phyloP scores from a whole-genome alignment of 2,888 invertebrate genomes.

The Rhagium mordax region DNA sequence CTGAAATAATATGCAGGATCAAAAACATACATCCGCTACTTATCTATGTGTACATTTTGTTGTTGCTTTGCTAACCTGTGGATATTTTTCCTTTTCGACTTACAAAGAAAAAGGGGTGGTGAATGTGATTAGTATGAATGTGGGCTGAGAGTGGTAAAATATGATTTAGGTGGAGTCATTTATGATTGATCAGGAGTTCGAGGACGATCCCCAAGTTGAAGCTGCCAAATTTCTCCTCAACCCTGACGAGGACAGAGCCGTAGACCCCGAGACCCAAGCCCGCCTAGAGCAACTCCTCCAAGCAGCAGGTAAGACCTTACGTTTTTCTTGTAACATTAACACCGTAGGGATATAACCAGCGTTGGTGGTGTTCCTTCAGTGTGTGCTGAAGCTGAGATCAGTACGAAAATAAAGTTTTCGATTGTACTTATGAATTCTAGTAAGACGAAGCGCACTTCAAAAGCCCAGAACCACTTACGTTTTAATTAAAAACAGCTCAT shows the following conservation, averaged over 20 bases:
- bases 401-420: too few species aligned
- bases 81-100: neutral
- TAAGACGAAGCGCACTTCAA: too few species aligned
- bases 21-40: neutral
- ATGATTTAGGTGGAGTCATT: conserved; percentile 79
- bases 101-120: conserved; percentile 4
- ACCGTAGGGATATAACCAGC: too few species aligned
- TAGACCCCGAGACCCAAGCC: conserved; percentile 90
- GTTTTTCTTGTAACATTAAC: neutral
- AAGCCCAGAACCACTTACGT: too few species aligned
- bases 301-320: conserved; percentile 81
- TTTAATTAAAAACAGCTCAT: too few species aligned
- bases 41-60: neutral
- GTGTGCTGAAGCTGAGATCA: too few species aligned
- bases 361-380: too few species aligned
- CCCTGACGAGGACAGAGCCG: conserved; percentile 78
- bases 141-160: conserved; percentile 43
- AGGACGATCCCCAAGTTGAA: conserved; percentile 76
- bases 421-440: too few species aligned
- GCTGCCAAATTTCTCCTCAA: conserved; percentile 78
- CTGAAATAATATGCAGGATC: too few species aligned
- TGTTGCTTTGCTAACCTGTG: neutral
- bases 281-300: conserved; percentile 93
- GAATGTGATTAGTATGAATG: conserved; percentile 31
- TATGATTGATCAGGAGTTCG: conserved; percentile 79